Conservation (phyloP, 2,888 invertebrate genomes). For the Sinopyrophorus schimmeli region DNA sequence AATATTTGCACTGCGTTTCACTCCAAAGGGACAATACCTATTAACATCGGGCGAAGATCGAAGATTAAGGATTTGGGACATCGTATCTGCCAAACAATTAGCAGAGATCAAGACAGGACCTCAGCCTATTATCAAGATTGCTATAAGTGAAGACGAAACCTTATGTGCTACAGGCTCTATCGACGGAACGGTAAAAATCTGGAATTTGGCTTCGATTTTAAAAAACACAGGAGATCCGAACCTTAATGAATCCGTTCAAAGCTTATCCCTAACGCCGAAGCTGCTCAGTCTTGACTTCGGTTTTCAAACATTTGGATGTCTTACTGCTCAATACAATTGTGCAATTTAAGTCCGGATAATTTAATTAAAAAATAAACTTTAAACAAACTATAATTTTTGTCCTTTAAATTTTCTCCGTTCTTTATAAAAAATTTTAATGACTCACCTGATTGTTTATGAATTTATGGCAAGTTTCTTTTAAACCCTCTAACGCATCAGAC, state of each 20-base stretch:
- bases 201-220: conserved; percentile 56
- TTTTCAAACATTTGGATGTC: conserved; percentile 45
- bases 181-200: conserved; percentile 68
- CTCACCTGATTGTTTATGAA: conserved; percentile 23
- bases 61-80: conserved; percentile 73
- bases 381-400: too few relatives aligned
- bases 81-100: conserved; percentile 65
- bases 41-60: conserved; percentile 83
- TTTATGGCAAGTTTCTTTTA: conserved; percentile 36
- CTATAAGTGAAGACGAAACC: conserved; percentile 64
- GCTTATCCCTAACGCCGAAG: conserved; percentile 36
- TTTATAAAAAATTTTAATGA: too few relatives aligned
- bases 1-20: conserved; percentile 78
- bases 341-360: too few relatives aligned
- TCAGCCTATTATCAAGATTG: conserved; percentile 64
- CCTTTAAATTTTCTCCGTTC: too few relatives aligned
- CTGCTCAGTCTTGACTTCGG: conserved; percentile 44
- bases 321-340: conserved; percentile 13
- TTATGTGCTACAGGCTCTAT: conserved; percentile 69
- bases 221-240: conserved; percentile 32
- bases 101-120: conserved; percentile 69
- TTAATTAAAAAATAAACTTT: too few relatives aligned
- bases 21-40: conserved; percentile 80
- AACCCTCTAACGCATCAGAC: conserved; percentile 67
- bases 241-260: conserved; percentile 36